These are phyloP conservation scores for Drosophila barbarae DNA, from an alignment of 2,888 invertebrate genomes.

Conservation along the genomic window DNA sequence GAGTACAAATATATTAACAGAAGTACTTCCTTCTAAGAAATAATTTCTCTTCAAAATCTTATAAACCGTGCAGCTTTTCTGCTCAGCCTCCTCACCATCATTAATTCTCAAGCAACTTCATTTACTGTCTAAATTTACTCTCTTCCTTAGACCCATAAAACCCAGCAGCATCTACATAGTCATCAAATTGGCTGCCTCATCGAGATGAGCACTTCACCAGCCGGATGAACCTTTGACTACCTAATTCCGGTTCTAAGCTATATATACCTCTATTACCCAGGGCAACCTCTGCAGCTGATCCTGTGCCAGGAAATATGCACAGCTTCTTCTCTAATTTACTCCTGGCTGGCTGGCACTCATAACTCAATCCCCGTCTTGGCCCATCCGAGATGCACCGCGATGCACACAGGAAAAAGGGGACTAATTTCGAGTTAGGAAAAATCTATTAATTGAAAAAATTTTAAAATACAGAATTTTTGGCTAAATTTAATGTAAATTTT, in stretches of 20 bases:
- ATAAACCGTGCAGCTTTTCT: neutral
- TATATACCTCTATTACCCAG: slow-evolving; percentile 15
- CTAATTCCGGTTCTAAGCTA: slow-evolving; percentile 26
- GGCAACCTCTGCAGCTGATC: slow-evolving; percentile 29
- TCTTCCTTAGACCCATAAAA: slow-evolving; percentile 11
- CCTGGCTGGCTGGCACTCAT: slow-evolving; percentile 24
- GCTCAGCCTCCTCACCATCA: neutral
- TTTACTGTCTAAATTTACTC: slow-evolving; percentile 7
- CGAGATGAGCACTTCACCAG: slow-evolving; percentile 1
- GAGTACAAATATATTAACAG: neutral
- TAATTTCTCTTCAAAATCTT: neutral
- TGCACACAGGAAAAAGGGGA: neutral
- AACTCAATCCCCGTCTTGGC: slow-evolving; percentile 31
- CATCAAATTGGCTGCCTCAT: slow-evolving; percentile 22
- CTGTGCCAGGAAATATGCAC: slow-evolving; percentile 17
- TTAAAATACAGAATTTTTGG: too few relatives aligned
- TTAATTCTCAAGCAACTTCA: neutral
- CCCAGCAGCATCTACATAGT: slow-evolving; percentile 9
- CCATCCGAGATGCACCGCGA: slow-evolving; percentile 2
- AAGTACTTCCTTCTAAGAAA: neutral
- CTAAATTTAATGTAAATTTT: too few relatives aligned
- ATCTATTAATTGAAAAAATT: too few relatives aligned
- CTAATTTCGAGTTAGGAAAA: too few relatives aligned
- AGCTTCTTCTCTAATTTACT: slow-evolving; percentile 30
- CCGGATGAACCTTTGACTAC: slow-evolving; percentile 36